Evolutionary conservation across 2,888 invertebrate species (phyloP), one percentile per base, ranked within the genome.

Genomic region (Drosophila ustulata): DNA sequence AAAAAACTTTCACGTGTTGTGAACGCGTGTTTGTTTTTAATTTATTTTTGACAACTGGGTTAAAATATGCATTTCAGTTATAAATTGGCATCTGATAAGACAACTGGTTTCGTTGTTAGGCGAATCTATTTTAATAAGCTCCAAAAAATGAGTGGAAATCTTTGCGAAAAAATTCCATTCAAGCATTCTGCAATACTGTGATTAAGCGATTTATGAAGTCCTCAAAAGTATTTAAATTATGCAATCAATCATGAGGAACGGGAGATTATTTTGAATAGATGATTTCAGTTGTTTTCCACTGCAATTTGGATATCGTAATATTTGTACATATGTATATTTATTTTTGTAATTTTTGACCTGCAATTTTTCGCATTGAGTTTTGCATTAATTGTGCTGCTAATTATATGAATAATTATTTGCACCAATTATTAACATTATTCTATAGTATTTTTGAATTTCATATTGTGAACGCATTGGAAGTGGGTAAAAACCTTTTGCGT

Each of bases 31-130:
- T 39, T 47, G 46, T 49, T 59, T 59, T 55, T 45, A 28, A 26
- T 37, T 53, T 56, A 47, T 61, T 66, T 41, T 53, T 53, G 53
- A 32, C 43, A 56, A 43, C 56, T 71, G 52, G 52, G 58, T 51
- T 66, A 55, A 67, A 51, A 68, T 78, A 70, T 72, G 55, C 56
- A 80, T 69, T 76, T 75, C 34, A 59, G 49, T 57, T 70, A 63
- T 41, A 57, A 72, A 71, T 63, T 73, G 49, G 52, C 55, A 76
- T 59, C 66, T 69, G 7, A 70, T 68, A 61, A 52, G 34, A 50
- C 69, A 88, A 88, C 89, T 66, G 78, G 87, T 83, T 83, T 86
- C 9, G 64, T 50, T 53, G 50, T 47, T 66, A 34, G 32, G 26
- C 53, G 28, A 55, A 43, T 34, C 7, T 34, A 51, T 63, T 72